These are phyloP conservation scores for Itoplectis maculator DNA, from an alignment of 2,888 invertebrate species.

Conservation along the genomic window DNA sequence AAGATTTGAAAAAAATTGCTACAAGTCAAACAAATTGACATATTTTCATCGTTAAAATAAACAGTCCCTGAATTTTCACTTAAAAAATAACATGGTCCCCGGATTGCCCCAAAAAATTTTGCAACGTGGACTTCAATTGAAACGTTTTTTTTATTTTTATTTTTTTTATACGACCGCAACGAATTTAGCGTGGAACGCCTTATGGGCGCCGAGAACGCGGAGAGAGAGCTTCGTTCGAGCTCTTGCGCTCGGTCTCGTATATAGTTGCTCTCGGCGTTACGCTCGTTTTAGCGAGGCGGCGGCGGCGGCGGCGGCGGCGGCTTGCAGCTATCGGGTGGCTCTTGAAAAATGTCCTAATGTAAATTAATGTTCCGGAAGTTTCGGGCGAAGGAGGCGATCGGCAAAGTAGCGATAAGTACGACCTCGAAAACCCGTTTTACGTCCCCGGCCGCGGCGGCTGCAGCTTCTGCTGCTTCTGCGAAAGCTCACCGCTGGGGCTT, in stretches of 20 bases:
- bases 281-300: constrained; percentile 52
- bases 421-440: constrained; percentile 57
- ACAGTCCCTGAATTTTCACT: no score
- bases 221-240: constrained; percentile 41
- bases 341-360: constrained; percentile 81
- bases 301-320: no score
- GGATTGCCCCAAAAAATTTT: no score
- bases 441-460: no score
- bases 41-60: no score
- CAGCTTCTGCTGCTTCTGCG: constrained; percentile 30
- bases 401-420: constrained; percentile 65
- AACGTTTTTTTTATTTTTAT: no score
- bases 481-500: constrained; percentile 35
- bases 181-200: no score
- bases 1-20: no score
- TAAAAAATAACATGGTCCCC: no score
- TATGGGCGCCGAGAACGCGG: constrained; percentile 29
- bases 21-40: no score
- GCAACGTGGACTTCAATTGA: no score
- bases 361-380: constrained; percentile 81
- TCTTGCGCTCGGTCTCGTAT: constrained; percentile 47
- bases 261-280: constrained; percentile 24
- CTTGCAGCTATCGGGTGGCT: constrained; percentile 67
- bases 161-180: no score
- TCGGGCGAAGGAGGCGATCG: constrained; percentile 72